Conservation (phyloP, 2,888 invertebrate genomes). For the Piscicola geometra region DNA sequence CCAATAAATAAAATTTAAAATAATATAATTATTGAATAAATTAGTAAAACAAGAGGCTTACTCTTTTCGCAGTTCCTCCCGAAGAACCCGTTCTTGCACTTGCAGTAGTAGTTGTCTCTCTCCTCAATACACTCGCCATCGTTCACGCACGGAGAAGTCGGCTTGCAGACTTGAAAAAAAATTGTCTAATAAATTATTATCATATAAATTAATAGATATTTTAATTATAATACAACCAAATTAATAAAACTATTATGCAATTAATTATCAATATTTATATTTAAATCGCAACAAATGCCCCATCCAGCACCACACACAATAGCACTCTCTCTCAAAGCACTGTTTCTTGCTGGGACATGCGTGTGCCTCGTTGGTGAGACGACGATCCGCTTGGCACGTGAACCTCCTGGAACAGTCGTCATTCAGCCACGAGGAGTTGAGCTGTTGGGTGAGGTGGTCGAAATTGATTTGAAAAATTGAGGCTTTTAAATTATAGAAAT, state of each 20-base stretch:
- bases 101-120: slow-evolving; percentile 7
- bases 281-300: no score
- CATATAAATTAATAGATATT: no score
- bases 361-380: not conserved
- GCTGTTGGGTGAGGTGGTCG: no score
- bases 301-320: not conserved
- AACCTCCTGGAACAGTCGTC: not conserved
- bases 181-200: not conserved
- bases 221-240: no score
- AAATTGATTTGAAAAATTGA: no score
- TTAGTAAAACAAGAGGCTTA: not conserved
- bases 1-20: no score
- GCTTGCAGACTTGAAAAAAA: not conserved
- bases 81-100: slow-evolving; percentile 14
- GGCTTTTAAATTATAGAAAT: no score
- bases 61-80: slow-evolving; percentile 21
- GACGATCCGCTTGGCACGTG: not conserved
- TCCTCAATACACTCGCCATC: slow-evolving; percentile 5
- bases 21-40: not conserved
- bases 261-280: no score
- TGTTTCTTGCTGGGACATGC: not conserved
- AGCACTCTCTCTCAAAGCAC: not conserved
- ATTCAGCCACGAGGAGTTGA: slow-evolving; percentile 14
- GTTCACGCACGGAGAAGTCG: not conserved
- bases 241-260: no score